phyloP scores from a whole-genome alignment of 1,140 invertebrate genomes.

The Scaptomyza graminum region DNA sequence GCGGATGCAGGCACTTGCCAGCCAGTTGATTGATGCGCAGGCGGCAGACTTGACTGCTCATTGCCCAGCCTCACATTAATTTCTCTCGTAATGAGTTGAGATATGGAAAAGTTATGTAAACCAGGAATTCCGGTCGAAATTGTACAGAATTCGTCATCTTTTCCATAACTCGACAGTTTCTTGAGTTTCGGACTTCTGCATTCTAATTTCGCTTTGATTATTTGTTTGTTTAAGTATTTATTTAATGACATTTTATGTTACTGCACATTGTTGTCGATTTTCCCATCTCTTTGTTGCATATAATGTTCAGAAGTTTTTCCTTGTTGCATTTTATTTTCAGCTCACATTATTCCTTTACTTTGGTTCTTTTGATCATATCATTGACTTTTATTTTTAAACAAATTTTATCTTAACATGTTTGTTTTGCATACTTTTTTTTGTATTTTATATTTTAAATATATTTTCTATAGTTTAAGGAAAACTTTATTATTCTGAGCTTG shows the following conservation, averaged over 20 bases:
- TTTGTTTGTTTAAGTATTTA: background rate
- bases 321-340: too few relatives aligned
- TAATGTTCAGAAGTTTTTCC: too few relatives aligned
- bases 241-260: too few relatives aligned
- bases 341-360: too few relatives aligned
- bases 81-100: background rate
- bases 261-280: too few relatives aligned
- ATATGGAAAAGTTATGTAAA: constrained; percentile 37
- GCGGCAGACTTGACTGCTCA: constrained; percentile 8
- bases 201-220: background rate
- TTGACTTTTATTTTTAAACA: too few relatives aligned
- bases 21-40: constrained; percentile 53
- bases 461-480: too few relatives aligned
- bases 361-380: too few relatives aligned
- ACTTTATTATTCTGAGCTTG: too few relatives aligned
- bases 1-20: constrained; percentile 67
- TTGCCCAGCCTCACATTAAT: background rate
- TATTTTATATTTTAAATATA: too few relatives aligned
- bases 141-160: background rate
- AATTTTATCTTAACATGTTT: too few relatives aligned
- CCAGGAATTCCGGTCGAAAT: constrained; percentile 35
- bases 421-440: too few relatives aligned
- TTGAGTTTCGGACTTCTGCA: background rate
- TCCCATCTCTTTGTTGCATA: background rate
- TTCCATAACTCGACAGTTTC: background rate